phyloP scores from a whole-genome alignment of 2,113 vertebrate species.

The Donacobius atricapilla region DNA sequence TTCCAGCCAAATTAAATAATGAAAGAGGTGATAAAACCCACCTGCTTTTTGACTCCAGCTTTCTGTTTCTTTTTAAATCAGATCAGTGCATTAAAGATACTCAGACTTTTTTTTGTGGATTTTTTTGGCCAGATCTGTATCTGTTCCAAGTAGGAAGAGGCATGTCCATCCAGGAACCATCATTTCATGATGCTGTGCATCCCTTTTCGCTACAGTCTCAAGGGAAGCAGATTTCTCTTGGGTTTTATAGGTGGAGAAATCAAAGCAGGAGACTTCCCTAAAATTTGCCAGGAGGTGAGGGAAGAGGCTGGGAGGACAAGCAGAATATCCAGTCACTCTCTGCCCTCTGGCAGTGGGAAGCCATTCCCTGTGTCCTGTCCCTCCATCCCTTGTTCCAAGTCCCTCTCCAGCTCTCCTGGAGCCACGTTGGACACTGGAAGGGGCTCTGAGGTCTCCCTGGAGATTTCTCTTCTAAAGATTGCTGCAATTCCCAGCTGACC shows the following conservation, averaged over 20 bases:
- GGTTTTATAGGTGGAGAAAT: not conserved
- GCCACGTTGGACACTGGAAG: rapidly evolving
- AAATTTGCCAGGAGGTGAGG: not conserved
- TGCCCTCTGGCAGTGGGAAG: not conserved
- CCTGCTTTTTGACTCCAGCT: not conserved
- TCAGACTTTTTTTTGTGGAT: not conserved
- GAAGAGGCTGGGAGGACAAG: not conserved
- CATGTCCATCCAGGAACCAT: not conserved
- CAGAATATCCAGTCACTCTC: not conserved
- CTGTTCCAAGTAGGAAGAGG: not conserved
- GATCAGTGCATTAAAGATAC: not conserved
- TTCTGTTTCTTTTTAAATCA: slow-evolving; percentile 39
- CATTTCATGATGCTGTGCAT: not conserved
- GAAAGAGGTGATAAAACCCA: slow-evolving; percentile 26
- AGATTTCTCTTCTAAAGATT: not conserved
- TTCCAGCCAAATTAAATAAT: slow-evolving; percentile 47
- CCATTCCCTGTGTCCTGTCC: not conserved
- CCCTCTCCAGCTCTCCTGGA: not conserved
- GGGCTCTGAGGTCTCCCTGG: not conserved
- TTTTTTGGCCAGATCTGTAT: not conserved
- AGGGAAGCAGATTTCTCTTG: not conserved
- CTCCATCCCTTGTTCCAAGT: not conserved
- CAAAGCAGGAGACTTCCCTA: not conserved
- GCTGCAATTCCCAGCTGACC: not conserved
- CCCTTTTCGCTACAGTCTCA: not conserved